These are phyloP conservation scores for Actinia tenebrosa DNA, from an alignment of 64 coral and sea anemone genomes.

Conservation along the genomic window DNA sequence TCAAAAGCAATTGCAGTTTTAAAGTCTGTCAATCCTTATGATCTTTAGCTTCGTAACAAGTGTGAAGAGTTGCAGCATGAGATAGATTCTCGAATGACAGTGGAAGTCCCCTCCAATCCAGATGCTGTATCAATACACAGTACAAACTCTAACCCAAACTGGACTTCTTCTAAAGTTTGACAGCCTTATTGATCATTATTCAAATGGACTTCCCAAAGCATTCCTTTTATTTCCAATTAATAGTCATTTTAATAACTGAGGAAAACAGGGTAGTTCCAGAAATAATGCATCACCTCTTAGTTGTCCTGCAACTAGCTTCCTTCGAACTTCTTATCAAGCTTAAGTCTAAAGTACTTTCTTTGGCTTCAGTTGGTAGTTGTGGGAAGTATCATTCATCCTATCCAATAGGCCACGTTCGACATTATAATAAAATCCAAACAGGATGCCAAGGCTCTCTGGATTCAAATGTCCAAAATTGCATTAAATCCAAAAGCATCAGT, in stretches of 20 bases:
- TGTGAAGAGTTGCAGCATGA: conserved; percentile 93
- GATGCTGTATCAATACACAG: conserved; percentile 81
- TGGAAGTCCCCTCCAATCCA: conserved; percentile 73
- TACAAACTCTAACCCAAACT: conserved; percentile 40
- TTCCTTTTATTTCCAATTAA: background rate
- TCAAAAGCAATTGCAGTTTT: background rate
- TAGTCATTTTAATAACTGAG: background rate
- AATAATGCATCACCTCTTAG: too few species aligned
- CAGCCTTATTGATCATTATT: background rate
- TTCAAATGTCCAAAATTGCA: too few species aligned
- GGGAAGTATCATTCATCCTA: too few species aligned
- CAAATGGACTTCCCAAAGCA: background rate
- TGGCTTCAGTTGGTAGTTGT: too few species aligned
- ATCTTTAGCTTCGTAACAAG: conserved; percentile 77
- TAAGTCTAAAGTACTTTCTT: too few species aligned
- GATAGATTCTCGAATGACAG: conserved; percentile 79
- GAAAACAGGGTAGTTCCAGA: too few species aligned
- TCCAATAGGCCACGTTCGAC: too few species aligned
- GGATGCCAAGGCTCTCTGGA: too few species aligned
- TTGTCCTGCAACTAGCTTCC: too few species aligned
- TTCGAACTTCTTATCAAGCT: too few species aligned
- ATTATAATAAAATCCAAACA: too few species aligned
- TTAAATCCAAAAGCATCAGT: too few species aligned
- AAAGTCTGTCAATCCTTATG: background rate
- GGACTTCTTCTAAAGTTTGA: background rate